These are phyloP conservation scores for Hetaerina titia DNA, from an alignment of 2,888 invertebrate species.

Conservation along the genomic window DNA sequence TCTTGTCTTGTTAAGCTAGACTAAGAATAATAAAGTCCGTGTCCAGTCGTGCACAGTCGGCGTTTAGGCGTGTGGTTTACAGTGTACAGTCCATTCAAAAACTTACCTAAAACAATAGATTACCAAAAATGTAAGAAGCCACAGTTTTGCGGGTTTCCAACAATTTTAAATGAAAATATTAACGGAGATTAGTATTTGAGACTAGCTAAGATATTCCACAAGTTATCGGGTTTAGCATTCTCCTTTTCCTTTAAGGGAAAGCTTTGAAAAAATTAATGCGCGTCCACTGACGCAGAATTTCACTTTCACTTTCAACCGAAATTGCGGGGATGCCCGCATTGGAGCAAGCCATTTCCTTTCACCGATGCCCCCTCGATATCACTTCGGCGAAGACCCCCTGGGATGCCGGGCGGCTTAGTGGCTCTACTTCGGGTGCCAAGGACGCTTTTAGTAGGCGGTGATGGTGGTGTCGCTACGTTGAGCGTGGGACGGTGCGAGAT, in stretches of 20 bases:
- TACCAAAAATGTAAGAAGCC: background rate
- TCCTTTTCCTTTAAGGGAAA: background rate
- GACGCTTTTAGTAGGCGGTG: background rate
- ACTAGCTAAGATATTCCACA: background rate
- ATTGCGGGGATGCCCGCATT: background rate
- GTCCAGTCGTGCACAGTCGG: too few species aligned
- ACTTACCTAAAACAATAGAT: too few species aligned
- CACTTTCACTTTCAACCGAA: background rate
- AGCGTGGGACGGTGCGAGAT: background rate
- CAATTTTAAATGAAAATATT: background rate
- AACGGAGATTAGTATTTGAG: background rate
- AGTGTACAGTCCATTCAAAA: too few species aligned
- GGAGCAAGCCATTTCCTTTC: background rate
- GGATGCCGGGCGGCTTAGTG: background rate
- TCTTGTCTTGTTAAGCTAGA: too few species aligned
- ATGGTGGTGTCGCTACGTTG: background rate
- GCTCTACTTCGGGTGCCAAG: background rate
- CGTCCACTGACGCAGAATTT: background rate
- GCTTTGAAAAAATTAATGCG: background rate
- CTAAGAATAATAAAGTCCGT: too few species aligned
- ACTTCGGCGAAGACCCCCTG: background rate
- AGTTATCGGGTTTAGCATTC: background rate
- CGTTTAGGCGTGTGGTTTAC: too few species aligned
- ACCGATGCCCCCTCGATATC: conserved; percentile 26
- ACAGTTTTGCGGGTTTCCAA: background rate